phyloP scores from a whole-genome alignment of 1,140 invertebrate genomes.

The Zaprionus gabonicus region DNA sequence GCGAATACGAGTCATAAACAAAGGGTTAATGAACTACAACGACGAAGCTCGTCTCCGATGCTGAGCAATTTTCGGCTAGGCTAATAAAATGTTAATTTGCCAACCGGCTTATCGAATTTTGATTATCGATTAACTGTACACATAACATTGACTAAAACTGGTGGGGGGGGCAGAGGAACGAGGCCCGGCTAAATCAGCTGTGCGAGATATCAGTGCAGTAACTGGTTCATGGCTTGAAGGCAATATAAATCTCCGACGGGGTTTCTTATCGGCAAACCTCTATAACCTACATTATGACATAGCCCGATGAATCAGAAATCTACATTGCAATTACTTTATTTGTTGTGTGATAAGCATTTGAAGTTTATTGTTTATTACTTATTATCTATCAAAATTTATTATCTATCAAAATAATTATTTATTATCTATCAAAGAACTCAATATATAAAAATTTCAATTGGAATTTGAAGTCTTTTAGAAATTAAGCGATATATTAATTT shows the following conservation, averaged over 20 bases:
- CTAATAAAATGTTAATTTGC: conserved; percentile 76
- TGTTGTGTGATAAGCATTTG: background rate
- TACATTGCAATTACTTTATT: background rate
- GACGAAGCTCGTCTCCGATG: conserved; percentile 10
- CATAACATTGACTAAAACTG: background rate
- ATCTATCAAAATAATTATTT: no score
- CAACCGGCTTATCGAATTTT: conserved; percentile 39
- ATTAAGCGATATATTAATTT: background rate
- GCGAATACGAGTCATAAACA: conserved; percentile 65
- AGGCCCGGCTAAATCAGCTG: conserved; percentile 6
- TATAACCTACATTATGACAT: background rate
- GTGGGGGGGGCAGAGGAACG: no score
- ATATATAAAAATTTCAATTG: background rate
- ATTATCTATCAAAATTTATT: no score
- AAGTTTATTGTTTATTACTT: no score
- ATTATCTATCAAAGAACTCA: no score
- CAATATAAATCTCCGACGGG: background rate
- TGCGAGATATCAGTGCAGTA: background rate
- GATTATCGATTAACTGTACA: conserved; percentile 39
- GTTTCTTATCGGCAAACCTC: background rate
- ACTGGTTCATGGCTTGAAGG: background rate
- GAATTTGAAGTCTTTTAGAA: no score
- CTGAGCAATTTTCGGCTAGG: conserved; percentile 45
- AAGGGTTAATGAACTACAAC: conserved; percentile 70
- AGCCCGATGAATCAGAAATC: background rate